Evolutionary conservation across 2,888 invertebrate genomes (phyloP).

Genomic region (Pseudococcus longispinus): DNA sequence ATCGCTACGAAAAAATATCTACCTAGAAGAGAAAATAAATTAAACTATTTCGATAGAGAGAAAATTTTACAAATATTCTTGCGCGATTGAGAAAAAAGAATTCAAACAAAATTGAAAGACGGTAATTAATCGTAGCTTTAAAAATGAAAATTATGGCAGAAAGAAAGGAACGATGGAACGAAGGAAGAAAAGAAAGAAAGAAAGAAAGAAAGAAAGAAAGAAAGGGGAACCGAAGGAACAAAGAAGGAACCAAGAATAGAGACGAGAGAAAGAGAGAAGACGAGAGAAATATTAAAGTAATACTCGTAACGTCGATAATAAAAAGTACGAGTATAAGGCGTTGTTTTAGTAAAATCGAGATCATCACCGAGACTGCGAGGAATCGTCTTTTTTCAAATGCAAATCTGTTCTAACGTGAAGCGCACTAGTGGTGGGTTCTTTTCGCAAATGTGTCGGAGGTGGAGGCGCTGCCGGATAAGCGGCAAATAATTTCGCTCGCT

Average conservation of each 20-base stretch:
- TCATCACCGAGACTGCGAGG: conserved; percentile 67
- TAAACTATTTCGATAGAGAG: too few species aligned
- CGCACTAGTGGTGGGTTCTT: conserved; percentile 65
- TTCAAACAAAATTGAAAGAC: conserved; percentile 41
- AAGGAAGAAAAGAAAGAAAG: not conserved
- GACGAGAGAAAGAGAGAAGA: not conserved
- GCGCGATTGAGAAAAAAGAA: not conserved
- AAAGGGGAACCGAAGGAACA: not conserved
- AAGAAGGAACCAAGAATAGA: not conserved
- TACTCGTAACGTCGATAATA: not conserved
- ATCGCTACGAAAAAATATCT: too few species aligned
- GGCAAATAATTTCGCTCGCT: conserved; percentile 78
- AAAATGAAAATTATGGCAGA: not conserved
- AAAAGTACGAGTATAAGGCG: not conserved
- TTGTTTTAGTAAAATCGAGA: conserved; percentile 30
- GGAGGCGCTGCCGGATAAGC: conserved; percentile 68
- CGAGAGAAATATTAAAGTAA: not conserved
- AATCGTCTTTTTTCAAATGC: conserved; percentile 68
- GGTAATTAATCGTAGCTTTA: not conserved
- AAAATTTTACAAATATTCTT: not conserved
- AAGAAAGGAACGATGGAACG: not conserved
- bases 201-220: not conserved
- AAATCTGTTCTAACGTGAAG: conserved; percentile 64
- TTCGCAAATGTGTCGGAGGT: conserved; percentile 68
- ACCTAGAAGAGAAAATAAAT: too few species aligned